Conservation (phyloP, 2,797 vertebrate species). For the Coilia nasus region DNA sequence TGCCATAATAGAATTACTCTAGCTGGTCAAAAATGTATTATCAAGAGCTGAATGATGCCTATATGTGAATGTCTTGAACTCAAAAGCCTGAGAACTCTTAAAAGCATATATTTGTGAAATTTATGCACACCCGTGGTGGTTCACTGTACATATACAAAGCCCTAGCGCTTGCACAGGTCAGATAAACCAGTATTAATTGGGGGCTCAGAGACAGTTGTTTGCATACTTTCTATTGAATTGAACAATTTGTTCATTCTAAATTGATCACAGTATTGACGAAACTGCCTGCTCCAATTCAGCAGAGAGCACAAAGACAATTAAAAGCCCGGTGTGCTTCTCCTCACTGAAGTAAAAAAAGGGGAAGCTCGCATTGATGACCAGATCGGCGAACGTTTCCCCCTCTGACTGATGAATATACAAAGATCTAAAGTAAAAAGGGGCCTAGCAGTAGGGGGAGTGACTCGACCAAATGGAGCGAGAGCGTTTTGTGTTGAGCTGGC, state of each 20-base stretch:
- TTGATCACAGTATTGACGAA: conserved; percentile 64
- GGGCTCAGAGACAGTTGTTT: conserved; percentile 53
- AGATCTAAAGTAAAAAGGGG: conserved; percentile 43
- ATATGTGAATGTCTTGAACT: neutral
- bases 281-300: conserved; percentile 55
- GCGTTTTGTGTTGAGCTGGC: conserved; percentile 13
- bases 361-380: conserved; percentile 31
- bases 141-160: conserved; percentile 20
- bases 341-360: conserved; percentile 29
- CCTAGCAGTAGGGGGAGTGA: conserved; percentile 2
- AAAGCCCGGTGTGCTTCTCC: conserved; percentile 42
- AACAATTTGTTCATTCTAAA: conserved; percentile 62
- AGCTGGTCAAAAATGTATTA: neutral
- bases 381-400: conserved; percentile 40
- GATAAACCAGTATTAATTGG: conserved; percentile 54
- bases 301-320: conserved; percentile 54
- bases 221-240: conserved; percentile 56
- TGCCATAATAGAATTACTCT: neutral
- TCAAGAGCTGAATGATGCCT: neutral
- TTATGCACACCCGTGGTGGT: neutral
- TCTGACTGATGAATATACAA: conserved; percentile 53
- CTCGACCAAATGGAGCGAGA: conserved; percentile 16
- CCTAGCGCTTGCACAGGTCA: conserved; percentile 39
- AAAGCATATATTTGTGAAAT: conserved; percentile 4
- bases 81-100: neutral